Evolutionary conservation across 2,797 vertebrate genomes (phyloP), one percentile per base, ranked within the genome.

Genomic region (Ataeniobius toweri): DNA sequence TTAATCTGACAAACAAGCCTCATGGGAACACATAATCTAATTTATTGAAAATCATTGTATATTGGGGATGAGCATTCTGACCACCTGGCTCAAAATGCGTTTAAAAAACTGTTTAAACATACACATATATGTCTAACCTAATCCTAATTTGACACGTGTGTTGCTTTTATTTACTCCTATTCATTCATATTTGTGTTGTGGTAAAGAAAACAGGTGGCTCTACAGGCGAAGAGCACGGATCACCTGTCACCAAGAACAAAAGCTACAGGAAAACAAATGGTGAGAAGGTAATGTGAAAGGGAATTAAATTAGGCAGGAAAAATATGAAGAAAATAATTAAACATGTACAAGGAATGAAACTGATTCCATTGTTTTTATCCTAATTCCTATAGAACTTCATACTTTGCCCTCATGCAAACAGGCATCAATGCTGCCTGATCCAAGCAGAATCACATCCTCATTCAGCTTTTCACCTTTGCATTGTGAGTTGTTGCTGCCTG

Each of bases 401-500:
- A 36, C 39, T 72, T 72, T 39, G n/a, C 70, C 50, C 31, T 53
- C 16, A 58, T 41, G 39, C 31, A 22, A 18, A 28, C 71, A 74
- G 61, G 85, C 84, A 74, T 86, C 78, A 80, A 70, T 20, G 3
- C 14, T 22, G 5, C 18, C 68, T 46, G 59, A 81, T 50, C 36
- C 6, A 20, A 55, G 58, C 83, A 82, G 85, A 83, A 85, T 86
- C 86, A 55, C 24, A 91, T 18, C 26, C 5, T 24, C 24, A 7
- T 85, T 82, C 79, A 63, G 85, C 80, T 81, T 84, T 88, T 88
- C 82, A 24, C 82, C 75, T 86, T 78, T 83, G 36, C 72, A 20
- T 82, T 77, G 75, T 58, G 59, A 79, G 70, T 48, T 89, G 84
- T 86, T 90, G 83, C 91, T 84, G 86, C 83, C 84, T 86, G 73